Evolutionary conservation across 2,888 invertebrate genomes (phyloP), one percentile per base, ranked within the genome.

Genomic region (Didymodactylos carnosus): DNA sequence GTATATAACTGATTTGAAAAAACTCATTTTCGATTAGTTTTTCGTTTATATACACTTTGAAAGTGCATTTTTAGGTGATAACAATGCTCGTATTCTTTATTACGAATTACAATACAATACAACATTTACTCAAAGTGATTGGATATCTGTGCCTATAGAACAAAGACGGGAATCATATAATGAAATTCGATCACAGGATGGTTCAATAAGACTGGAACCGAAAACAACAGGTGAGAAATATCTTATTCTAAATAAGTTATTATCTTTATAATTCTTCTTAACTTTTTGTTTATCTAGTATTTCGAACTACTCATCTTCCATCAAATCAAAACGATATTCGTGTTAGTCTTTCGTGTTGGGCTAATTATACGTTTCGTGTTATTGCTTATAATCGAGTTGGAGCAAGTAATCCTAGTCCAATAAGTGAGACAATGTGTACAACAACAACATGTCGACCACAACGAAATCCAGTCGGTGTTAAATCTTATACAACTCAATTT

Each of bases 311-410:
- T 14, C 40, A 13, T 62, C 29, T 75, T 62, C 75, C 75, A 27
- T 73, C 73, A 14, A 70, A 73, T 62, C 75, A 73, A 43, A 72
- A 62, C 39, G 72, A 72, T 70, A 41, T 75, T 27, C 46, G 51
- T 41, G 69, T 81, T 23, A 75, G 72, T 3, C 76, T 83, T 39
- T 78, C 79, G 2, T 82, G 83, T 0, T 81, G 78, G 76, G 79
- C 79, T 2, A 80, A 80, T 75, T 83, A 83, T 77, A 81, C 80
- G 0, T 83, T 83, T 79, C 78, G 83, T 6, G 79, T 83, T 3
- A 76, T 82, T 10, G 82, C 83, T 27, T 78, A 79, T 29, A 83
- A 83, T 77, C 81, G 81, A 76, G 80, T 83, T n/a, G 83, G 83
- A 6, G 75, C 78, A 73, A 82, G 82, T 76, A 78, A 80, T 23